Percentiles rank a stretch among this genome's conserved stretches.
phyloP scores from a whole-genome alignment of 2,888 invertebrate species.

The Lutraria lutraria region DNA sequence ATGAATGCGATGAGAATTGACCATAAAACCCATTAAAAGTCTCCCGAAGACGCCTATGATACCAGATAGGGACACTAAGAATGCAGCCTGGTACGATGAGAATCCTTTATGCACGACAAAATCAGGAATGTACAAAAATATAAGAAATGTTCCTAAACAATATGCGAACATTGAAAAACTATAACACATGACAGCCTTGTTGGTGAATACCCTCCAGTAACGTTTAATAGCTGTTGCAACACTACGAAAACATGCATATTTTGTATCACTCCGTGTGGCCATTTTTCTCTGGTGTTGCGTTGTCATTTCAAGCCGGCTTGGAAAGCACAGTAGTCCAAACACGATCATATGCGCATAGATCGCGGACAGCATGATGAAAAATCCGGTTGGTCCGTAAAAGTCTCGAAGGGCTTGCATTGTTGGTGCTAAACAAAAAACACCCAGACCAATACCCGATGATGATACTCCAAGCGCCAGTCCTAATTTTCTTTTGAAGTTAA shows the following conservation, averaged over 20 bases:
- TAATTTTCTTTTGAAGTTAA: conserved; percentile 55
- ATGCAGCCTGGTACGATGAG: conserved; percentile 42
- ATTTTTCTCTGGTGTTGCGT: conserved; percentile 35
- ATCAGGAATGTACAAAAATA: conserved; percentile 52
- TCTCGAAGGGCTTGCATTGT: conserved; percentile 54
- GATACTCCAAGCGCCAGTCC: conserved; percentile 63
- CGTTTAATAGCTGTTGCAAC: background rate
- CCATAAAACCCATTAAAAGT: conserved; percentile 47
- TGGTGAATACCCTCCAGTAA: conserved; percentile 36
- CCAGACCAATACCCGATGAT: conserved; percentile 48
- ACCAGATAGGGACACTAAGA: conserved; percentile 55
- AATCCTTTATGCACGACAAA: conserved; percentile 54
- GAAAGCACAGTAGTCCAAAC: conserved; percentile 61
- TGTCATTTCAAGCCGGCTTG: conserved; percentile 53
- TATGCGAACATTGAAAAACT: conserved; percentile 48
- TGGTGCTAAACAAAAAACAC: conserved; percentile 57
- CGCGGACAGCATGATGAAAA: conserved; percentile 59
- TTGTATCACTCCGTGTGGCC: background rate
- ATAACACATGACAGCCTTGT: conserved; percentile 49
- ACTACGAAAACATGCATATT: background rate
- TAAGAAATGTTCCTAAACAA: conserved; percentile 51
- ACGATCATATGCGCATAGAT: conserved; percentile 46
- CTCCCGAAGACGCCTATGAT: conserved; percentile 48
- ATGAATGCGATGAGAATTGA: conserved; percentile 44
- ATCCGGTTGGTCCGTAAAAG: conserved; percentile 62